These are phyloP conservation scores for Camponotus floridanus DNA, from an alignment of 1,140 invertebrate species.

Conservation along the genomic window DNA sequence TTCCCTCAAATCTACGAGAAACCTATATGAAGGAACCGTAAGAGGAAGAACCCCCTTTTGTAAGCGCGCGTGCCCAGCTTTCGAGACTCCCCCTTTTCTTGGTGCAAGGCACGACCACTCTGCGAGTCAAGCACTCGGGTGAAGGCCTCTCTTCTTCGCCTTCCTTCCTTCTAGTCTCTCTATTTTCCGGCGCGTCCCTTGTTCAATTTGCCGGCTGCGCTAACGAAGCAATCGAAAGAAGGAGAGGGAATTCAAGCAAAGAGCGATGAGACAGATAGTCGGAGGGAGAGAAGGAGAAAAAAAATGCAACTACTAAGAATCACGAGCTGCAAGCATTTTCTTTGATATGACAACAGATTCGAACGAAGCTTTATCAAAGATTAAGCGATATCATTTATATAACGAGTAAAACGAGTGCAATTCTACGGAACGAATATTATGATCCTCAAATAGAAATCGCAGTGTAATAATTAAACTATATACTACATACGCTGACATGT, in stretches of 20 bases:
- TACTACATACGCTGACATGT: constrained; percentile 1
- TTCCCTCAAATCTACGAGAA: constrained; percentile 13
- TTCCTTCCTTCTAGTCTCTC: background rate
- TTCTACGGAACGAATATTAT: background rate
- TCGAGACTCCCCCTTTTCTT: constrained; percentile 66
- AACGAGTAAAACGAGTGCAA: background rate
- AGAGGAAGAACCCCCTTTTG: constrained; percentile 3
- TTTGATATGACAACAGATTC: too few species aligned
- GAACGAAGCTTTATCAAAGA: too few species aligned
- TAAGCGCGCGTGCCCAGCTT: constrained; percentile 33
- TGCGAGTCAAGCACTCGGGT: constrained; percentile 70
- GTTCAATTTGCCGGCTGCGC: constrained; percentile 28
- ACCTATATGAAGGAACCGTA: constrained; percentile 2
- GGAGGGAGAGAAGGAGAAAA: too few species aligned
- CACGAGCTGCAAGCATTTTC: too few species aligned
- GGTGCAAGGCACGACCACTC: constrained; percentile 61
- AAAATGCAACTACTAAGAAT: too few species aligned
- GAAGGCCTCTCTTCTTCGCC: constrained; percentile 49
- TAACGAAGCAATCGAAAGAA: constrained; percentile 71
- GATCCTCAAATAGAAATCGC: background rate
- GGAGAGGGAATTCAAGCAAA: background rate
- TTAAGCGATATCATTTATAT: too few species aligned
- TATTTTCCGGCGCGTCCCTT: constrained; percentile 21
- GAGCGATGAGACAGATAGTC: too few species aligned
- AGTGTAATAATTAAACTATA: constrained; percentile 25